These are phyloP conservation scores for Caerostris extrusa DNA, from an alignment of 1,140 invertebrate species.

Conservation along the genomic window DNA sequence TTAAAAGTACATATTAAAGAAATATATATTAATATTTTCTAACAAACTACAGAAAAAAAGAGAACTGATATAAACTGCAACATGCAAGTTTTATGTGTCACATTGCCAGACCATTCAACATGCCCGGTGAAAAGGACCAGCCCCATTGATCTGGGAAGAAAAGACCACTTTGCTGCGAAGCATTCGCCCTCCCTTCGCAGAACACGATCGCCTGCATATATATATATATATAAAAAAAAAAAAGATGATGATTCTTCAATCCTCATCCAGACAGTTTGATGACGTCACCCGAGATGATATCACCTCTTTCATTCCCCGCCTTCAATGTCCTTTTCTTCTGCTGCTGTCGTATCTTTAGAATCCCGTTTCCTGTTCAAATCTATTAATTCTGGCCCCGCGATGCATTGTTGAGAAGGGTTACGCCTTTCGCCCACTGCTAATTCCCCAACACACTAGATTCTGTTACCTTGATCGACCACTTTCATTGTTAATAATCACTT, in stretches of 20 bases:
- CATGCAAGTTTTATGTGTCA: too few relatives aligned
- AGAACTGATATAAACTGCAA: too few relatives aligned
- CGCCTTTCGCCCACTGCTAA: background rate
- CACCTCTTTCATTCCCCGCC: background rate
- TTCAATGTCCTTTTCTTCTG: background rate
- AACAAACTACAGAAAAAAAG: too few relatives aligned
- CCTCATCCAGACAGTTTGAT: background rate
- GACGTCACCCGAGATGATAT: slow-evolving; percentile 41
- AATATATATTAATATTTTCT: too few relatives aligned
- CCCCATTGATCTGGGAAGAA: background rate
- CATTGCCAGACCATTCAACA: too few relatives aligned
- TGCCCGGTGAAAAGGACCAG: background rate
- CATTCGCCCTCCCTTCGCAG: background rate
- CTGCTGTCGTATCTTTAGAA: background rate
- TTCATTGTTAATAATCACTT: background rate
- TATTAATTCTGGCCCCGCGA: background rate
- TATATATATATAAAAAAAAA: background rate
- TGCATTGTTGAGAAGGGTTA: background rate
- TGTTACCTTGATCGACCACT: background rate
- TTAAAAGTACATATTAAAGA: too few relatives aligned
- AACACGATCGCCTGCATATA: background rate
- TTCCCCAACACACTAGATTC: background rate
- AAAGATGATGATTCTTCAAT: background rate
- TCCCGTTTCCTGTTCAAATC: slow-evolving; percentile 47
- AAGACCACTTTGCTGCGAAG: background rate